phyloP scores from a whole-genome alignment of 2,797 vertebrate species.

The Leontopithecus rosalia region DNA sequence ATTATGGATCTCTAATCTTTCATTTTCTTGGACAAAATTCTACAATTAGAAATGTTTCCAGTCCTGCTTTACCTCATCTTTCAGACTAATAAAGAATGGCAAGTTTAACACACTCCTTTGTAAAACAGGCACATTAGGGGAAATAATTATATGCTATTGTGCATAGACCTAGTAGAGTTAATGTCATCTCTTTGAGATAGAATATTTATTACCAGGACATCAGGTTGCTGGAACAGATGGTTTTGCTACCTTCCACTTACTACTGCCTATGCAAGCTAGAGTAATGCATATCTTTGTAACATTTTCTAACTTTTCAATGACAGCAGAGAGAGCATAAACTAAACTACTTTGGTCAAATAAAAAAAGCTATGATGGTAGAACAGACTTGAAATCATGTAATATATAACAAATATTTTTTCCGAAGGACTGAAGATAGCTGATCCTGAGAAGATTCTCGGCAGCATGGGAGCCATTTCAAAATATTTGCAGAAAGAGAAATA shows the following conservation, averaged over 20 bases:
- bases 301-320: background rate
- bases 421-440: background rate
- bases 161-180: background rate
- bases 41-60: conserved; percentile 42
- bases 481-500: background rate
- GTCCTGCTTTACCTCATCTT: conserved; percentile 15
- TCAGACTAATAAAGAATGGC: conserved; percentile 33
- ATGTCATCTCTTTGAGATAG: conserved; percentile 31
- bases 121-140: conserved; percentile 5
- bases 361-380: background rate
- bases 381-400: background rate
- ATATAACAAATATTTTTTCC: background rate
- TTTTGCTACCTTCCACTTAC: background rate
- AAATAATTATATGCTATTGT: conserved; percentile 30
- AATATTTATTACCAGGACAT: conserved; percentile 29
- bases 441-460: background rate
- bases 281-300: background rate
- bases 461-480: background rate
- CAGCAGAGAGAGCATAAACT: background rate
- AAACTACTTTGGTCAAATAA: background rate
- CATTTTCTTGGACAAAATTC: conserved; percentile 55
- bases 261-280: background rate
- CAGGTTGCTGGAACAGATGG: conserved; percentile 44
- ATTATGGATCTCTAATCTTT: conserved; percentile 62
- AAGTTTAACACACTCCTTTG: conserved; percentile 34